Evolutionary conservation across 2,888 invertebrate species (phyloP), one percentile per base, ranked within the genome.

Genomic region (Panorpa germanica): DNA sequence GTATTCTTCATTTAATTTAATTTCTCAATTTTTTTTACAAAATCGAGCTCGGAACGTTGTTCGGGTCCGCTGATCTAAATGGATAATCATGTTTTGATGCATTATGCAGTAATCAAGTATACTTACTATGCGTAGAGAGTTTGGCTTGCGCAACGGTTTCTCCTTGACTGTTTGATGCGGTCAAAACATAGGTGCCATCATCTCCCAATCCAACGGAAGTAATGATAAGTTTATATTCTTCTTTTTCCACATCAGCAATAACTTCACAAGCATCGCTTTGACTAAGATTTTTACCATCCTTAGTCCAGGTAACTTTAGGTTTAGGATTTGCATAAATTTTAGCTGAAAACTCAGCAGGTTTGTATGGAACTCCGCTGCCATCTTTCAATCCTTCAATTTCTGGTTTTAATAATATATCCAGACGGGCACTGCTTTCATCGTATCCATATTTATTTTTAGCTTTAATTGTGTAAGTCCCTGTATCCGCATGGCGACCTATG

Each of bases 261-360:
- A 55, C 53, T 35, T 55, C 55, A 26, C 52, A 53, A 37, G 50
- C 52, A 28, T 55, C 55, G 23, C 51, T 50, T 32, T 54, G 54
- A 38, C 49, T 49, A 2, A 55, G 43, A 34, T 55, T 54, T 34
- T 52, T 52, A 34, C 47, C 50, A 10, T 48, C 50, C 6, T 49
- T 43, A 1, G 50, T 51, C 90, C 91, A 95, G 41, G 76, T 69
- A 2, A 96, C 70, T 39, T 76, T 76, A 3, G 95, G 86, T 38
- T 75, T 69, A 0, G 96, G 96, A 52, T 86, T 86, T 14, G 91
- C 88, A 41, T 74, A 72, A 3, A 95, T 71, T 23, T 75, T 65
- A 19, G 78, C 81, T 41, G 77, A 70, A 48, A 95, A 75, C 36
- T 70, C 68, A 14, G 78, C 72, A 16, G 73, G 66, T 42, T 83